A percentile compares a stretch with the other conserved stretches of the same genome.
Conservation (phyloP, 37 sponge, comb jelly and placozoan species). For the Trichoplax adhaerens region DNA sequence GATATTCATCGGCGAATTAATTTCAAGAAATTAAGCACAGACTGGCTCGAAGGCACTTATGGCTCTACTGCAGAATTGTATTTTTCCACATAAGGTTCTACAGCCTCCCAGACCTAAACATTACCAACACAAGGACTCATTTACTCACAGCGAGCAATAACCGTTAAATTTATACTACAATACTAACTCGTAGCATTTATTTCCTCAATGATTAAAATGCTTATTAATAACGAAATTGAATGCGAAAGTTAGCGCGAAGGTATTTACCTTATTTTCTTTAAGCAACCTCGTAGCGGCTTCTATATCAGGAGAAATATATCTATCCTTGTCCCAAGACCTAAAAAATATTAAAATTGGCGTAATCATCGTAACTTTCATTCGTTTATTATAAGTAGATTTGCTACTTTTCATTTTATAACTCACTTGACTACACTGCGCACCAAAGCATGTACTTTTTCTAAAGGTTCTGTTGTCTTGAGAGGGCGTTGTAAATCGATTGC, state of each 20-base stretch:
- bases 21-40: too few species aligned
- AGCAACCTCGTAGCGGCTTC: conserved; percentile 32
- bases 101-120: conserved; percentile 15
- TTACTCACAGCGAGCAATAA: too few species aligned
- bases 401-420: neutral
- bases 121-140: too few species aligned
- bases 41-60: too few species aligned
- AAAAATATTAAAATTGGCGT: neutral
- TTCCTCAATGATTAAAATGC: too few species aligned
- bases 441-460: conserved; percentile 63
- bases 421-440: conserved; percentile 50
- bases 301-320: conserved; percentile 71
- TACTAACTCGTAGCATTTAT: too few species aligned
- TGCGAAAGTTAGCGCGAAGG: too few species aligned
- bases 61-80: conserved; percentile 14
- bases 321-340: conserved; percentile 26
- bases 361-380: too few species aligned
- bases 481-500: conserved; percentile 82
- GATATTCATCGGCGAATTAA: too few species aligned
- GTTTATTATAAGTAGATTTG: too few species aligned
- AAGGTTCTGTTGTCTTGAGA: conserved; percentile 66
- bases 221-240: too few species aligned
- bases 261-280: conserved; percentile 47
- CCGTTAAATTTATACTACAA: too few species aligned
- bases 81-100: conserved; percentile 23